phyloP scores from a whole-genome alignment of 2,797 vertebrate genomes.

The Merluccius polli region DNA sequence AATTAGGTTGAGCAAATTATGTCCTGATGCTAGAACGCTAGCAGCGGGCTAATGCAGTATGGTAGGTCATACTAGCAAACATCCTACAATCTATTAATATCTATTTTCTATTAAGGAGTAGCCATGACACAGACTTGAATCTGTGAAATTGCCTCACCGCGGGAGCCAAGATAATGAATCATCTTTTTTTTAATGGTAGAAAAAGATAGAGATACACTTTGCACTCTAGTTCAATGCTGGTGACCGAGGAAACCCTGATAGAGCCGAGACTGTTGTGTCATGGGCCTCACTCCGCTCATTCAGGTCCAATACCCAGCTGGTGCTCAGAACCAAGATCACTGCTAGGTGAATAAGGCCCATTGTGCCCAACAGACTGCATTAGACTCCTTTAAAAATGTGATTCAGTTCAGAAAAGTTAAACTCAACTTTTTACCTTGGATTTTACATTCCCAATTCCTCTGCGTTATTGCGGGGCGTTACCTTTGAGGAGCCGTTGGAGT shows the following conservation, averaged over 20 bases:
- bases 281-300: neutral
- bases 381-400: neutral
- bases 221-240: neutral
- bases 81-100: neutral
- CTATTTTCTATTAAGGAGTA: neutral
- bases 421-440: neutral
- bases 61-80: neutral
- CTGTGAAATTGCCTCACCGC: neutral
- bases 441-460: neutral
- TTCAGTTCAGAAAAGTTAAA: neutral
- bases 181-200: neutral
- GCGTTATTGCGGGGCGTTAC: constrained; percentile 58
- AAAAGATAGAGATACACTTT: neutral
- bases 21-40: neutral
- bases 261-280: neutral
- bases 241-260: neutral
- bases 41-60: neutral
- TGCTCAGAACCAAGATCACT: neutral
- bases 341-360: neutral
- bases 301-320: neutral
- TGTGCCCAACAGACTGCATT: neutral
- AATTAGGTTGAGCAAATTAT: neutral
- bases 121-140: neutral
- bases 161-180: neutral
- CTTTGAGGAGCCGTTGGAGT: constrained; percentile 94